Conservation (phyloP, 2,113 vertebrate species). For the Anoplopoma fimbria region DNA sequence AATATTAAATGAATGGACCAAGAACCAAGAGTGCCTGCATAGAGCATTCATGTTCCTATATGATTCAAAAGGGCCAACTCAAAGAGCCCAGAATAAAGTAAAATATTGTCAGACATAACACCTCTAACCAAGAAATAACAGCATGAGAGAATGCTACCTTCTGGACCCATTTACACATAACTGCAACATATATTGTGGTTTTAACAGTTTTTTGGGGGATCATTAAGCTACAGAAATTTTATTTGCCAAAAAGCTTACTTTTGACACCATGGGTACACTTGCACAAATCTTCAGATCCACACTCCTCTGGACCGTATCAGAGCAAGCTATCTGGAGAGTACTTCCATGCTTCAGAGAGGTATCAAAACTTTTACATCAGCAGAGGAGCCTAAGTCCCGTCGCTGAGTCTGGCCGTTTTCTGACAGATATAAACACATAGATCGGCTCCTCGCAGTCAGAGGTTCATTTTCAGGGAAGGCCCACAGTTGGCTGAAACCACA, state of each 20-base stretch:
- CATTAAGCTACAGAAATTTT: background rate
- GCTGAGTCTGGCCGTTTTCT: slow-evolving; percentile 56
- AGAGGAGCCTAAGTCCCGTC: slow-evolving; percentile 52
- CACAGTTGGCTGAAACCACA: slow-evolving; percentile 71
- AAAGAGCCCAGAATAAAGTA: slow-evolving; percentile 4
- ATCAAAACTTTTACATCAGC: slow-evolving; percentile 60
- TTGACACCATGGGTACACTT: background rate
- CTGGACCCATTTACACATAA: slow-evolving; percentile 25
- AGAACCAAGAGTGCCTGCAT: background rate
- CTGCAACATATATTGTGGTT: slow-evolving; percentile 27
- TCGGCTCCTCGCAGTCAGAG: slow-evolving; percentile 53
- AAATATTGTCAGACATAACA: background rate
- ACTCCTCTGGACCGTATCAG: slow-evolving; percentile 16
- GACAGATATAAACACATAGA: slow-evolving; percentile 71
- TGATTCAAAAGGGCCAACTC: background rate
- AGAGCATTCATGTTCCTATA: background rate
- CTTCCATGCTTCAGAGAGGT: slow-evolving; percentile 51
- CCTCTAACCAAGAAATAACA: background rate
- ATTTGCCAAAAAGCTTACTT: slow-evolving; percentile 1
- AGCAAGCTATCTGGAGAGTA: slow-evolving; percentile 13
- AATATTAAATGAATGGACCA: background rate
- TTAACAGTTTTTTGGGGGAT: background rate
- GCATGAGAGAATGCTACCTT: slow-evolving; percentile 6
- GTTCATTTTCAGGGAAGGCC: slow-evolving; percentile 65
- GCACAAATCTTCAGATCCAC: slow-evolving; percentile 5